These are phyloP conservation scores for Drosophila affinis DNA, from an alignment of 2,888 invertebrate genomes.

Conservation along the genomic window DNA sequence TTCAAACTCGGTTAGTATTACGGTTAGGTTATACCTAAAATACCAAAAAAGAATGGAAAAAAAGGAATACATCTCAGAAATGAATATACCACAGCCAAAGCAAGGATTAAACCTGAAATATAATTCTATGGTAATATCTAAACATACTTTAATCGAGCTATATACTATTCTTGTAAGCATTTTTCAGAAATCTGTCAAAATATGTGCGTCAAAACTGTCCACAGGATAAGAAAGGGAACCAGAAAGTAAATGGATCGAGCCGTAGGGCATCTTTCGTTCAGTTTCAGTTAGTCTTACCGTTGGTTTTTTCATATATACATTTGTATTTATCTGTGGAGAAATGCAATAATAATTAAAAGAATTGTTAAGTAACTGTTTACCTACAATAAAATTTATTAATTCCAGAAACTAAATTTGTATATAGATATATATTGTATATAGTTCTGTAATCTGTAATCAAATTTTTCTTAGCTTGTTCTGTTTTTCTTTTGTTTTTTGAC, in stretches of 20 bases:
- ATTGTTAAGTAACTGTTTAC: conserved; percentile 63
- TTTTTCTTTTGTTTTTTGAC: conserved; percentile 14
- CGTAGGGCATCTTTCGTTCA: too few relatives aligned
- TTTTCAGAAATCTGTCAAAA: too few relatives aligned
- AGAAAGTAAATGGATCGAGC: too few relatives aligned
- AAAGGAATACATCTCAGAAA: too few relatives aligned
- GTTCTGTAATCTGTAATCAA: conserved; percentile 51
- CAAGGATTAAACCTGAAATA: too few relatives aligned
- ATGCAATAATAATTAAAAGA: conserved; percentile 9
- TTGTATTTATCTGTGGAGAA: neutral
- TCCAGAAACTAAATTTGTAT: conserved; percentile 77
- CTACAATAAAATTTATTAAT: conserved; percentile 81
- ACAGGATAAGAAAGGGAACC: neutral
- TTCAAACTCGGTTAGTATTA: too few relatives aligned
- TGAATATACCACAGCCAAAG: too few relatives aligned
- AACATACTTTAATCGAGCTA: too few relatives aligned
- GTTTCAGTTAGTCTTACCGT: neutral
- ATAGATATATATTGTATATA: conserved; percentile 74
- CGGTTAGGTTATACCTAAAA: neutral
- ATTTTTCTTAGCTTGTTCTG: conserved; percentile 29
- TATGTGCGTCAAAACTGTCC: neutral
- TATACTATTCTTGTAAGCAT: too few relatives aligned
- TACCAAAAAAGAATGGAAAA: neutral
- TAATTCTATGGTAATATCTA: too few relatives aligned
- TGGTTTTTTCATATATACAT: conserved; percentile 1